Percentiles rank a stretch among this genome's conserved stretches.
Evolutionary conservation across 2,113 vertebrate genomes (phyloP).

Genomic region (Barbus barbus): DNA sequence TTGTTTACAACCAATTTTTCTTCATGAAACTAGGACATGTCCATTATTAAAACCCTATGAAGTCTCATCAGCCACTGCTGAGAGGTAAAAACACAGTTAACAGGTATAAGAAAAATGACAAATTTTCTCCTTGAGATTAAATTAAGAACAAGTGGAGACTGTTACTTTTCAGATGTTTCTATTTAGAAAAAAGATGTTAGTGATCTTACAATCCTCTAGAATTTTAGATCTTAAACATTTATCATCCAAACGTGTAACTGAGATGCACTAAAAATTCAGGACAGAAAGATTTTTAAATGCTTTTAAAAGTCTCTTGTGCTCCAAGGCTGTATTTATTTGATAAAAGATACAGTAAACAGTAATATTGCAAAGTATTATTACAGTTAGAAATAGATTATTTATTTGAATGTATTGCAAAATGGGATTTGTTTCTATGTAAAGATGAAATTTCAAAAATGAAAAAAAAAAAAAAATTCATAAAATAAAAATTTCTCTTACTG

Average conservation of each 20-base stretch:
- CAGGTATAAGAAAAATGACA: not conserved
- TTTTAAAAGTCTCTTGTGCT: not conserved
- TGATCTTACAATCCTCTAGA: no score
- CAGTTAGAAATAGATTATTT: not conserved
- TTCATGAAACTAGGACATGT: not conserved
- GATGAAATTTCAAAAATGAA: no score
- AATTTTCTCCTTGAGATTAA: not conserved
- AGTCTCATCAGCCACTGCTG: not conserved
- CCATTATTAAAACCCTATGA: not conserved
- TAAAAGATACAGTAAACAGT: not conserved
- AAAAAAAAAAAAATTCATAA: no score
- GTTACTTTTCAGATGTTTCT: not conserved
- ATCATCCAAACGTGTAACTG: not conserved
- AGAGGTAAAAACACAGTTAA: not conserved
- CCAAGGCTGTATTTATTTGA: not conserved
- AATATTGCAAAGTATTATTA: not conserved
- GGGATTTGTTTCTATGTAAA: no score
- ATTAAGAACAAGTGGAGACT: not conserved
- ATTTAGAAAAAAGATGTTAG: no score
- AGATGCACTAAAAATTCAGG: not conserved
- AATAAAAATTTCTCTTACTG: no score
- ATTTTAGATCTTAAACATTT: no score
- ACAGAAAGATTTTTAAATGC: not conserved
- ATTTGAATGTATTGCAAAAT: not conserved
- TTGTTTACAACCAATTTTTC: not conserved